phyloP scores from a whole-genome alignment of 1,140 invertebrate genomes.

The Heliconius hermathena region DNA sequence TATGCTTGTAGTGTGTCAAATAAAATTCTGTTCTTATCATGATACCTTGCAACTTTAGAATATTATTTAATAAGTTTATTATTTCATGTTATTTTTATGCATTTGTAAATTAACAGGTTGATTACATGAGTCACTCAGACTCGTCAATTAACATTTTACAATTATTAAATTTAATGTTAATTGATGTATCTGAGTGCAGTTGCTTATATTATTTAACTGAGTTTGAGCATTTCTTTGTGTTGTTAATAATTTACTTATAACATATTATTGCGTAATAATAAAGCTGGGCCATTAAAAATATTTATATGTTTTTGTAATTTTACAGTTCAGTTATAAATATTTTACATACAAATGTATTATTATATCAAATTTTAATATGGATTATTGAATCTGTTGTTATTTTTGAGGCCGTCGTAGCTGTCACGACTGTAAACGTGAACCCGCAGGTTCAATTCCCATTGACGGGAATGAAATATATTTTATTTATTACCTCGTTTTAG shows the following conservation, averaged over 20 bases:
- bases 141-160: background rate
- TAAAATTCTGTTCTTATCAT: background rate
- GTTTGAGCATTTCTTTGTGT: background rate
- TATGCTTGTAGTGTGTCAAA: no score
- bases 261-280: background rate
- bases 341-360: no score
- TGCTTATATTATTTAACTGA: background rate
- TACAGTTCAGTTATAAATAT: no score
- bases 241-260: background rate
- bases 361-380: no score
- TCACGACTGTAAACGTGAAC: no score
- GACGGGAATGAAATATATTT: no score
- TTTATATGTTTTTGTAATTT: background rate
- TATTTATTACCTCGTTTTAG: no score
- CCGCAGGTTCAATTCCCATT: no score
- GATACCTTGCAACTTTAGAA: background rate
- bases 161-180: background rate
- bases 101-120: conserved; percentile 1
- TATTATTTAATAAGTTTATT: background rate
- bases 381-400: no score
- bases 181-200: background rate
- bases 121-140: background rate
- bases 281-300: background rate
- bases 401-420: no score
- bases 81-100: background rate